A percentile compares a stretch with the other conserved stretches of the same genome.
phyloP scores from a whole-genome alignment of 2,888 invertebrate genomes.

The Drosophila subsilvestris region DNA sequence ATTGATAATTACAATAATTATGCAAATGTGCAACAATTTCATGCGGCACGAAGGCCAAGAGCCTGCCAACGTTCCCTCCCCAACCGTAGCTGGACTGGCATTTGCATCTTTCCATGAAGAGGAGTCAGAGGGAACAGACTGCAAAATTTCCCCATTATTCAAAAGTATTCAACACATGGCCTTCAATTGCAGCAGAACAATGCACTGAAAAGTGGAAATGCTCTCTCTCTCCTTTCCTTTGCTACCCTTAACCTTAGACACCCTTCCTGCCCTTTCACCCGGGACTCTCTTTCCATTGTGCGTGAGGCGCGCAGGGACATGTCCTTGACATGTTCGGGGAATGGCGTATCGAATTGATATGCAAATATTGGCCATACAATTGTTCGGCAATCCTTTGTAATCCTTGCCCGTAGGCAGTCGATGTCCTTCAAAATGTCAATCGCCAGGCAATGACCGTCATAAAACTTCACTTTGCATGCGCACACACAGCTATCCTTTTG shows the following conservation, averaged over 20 bases:
- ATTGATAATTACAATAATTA: slow-evolving; percentile 75
- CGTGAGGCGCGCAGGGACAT: slow-evolving; percentile 1
- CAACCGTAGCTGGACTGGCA: slow-evolving; percentile 25
- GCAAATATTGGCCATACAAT: slow-evolving; percentile 73
- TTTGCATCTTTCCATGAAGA: neutral
- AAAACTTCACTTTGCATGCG: slow-evolving; percentile 54
- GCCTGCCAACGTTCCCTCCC: too few relatives aligned
- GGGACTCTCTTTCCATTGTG: slow-evolving; percentile 11
- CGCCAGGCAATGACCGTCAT: slow-evolving; percentile 59
- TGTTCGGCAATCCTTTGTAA: slow-evolving; percentile 78
- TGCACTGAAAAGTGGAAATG: slow-evolving; percentile 12
- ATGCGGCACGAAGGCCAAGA: slow-evolving; percentile 50
- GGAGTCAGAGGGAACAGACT: neutral
- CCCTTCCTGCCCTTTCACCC: slow-evolving; percentile 20
- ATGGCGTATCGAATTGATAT: slow-evolving; percentile 62
- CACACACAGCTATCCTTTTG: slow-evolving; percentile 32
- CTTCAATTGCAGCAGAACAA: slow-evolving; percentile 30
- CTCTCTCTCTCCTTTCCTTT: slow-evolving; percentile 18
- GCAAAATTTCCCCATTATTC: neutral
- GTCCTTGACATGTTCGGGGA: slow-evolving; percentile 73
- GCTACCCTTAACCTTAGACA: slow-evolving; percentile 28
- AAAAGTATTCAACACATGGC: slow-evolving; percentile 48
- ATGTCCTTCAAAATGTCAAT: slow-evolving; percentile 56
- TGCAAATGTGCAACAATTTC: slow-evolving; percentile 68
- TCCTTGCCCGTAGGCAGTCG: slow-evolving; percentile 70